A percentile compares a stretch with the other conserved stretches of the same genome.
Evolutionary conservation across 1,140 invertebrate species (phyloP).

Genomic region (Thaumatotibia leucotreta): DNA sequence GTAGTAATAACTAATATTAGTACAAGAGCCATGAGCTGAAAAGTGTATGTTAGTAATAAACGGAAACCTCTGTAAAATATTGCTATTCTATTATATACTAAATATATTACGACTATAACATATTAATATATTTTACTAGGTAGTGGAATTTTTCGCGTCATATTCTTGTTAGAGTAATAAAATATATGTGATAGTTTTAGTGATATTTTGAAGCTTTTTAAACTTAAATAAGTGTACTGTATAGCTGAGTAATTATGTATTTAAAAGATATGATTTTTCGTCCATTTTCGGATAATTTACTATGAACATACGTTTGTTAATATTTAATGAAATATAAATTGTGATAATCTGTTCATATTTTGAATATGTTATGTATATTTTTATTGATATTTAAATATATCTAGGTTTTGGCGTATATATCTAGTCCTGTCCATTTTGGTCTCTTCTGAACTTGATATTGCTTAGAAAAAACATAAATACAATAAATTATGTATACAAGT

Average conservation of each 20-base stretch:
- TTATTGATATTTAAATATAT: not conserved
- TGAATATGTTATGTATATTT: not conserved
- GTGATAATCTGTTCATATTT: not conserved
- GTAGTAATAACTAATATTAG: constrained; percentile 8
- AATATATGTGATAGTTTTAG: constrained; percentile 46
- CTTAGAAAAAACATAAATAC: constrained; percentile 2
- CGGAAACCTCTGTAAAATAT: constrained; percentile 39
- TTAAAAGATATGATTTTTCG: not conserved
- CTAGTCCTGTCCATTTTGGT: not conserved
- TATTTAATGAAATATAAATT: not conserved
- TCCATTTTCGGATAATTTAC: not conserved
- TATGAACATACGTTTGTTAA: not conserved
- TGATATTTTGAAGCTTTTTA: constrained; percentile 48
- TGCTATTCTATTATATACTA: constrained; percentile 19
- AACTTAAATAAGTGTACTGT: constrained; percentile 11
- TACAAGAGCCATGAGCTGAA: constrained; percentile 33
- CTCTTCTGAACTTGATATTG: not conserved
- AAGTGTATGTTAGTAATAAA: constrained; percentile 63
- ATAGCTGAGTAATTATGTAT: not conserved
- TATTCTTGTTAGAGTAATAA: constrained; percentile 18
- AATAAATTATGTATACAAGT: constrained; percentile 12
- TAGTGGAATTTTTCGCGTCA: constrained; percentile 28
- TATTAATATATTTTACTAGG: constrained; percentile 32
- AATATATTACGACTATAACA: constrained; percentile 11
- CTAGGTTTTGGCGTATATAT: not conserved